Evolutionary conservation across 2,888 invertebrate genomes (phyloP).

Genomic region (Macrosiphum euphorbiae): DNA sequence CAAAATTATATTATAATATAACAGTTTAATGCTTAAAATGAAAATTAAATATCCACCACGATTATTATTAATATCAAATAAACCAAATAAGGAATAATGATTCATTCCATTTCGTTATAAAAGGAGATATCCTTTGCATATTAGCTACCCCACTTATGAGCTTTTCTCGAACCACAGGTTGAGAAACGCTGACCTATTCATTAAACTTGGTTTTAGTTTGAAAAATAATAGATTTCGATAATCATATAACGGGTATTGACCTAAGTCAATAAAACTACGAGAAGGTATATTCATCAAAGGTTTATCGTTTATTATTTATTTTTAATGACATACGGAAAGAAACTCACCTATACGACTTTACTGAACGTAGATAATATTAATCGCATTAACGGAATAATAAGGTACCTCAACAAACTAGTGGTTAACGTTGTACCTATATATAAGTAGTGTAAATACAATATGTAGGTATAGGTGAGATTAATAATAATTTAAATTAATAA

Average conservation of each 20-base stretch:
- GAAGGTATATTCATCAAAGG: not conserved
- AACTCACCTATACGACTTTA: constrained; percentile 12
- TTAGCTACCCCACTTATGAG: no score
- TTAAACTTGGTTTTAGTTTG: not conserved
- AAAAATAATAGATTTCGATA: not conserved
- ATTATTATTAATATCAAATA: no score
- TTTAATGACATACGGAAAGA: not conserved
- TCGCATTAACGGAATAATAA: not conserved
- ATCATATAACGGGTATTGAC: constrained; percentile 29
- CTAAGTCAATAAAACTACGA: constrained; percentile 47
- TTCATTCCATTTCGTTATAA: no score
- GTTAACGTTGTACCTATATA: constrained; percentile 18
- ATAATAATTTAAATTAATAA: constrained; percentile 39
- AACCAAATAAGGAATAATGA: no score
- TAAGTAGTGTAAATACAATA: not conserved
- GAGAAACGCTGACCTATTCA: not conserved
- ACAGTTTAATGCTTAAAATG: no score
- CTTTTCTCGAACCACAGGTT: no score
- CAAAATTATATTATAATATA: no score
- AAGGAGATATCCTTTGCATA: no score
- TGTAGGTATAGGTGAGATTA: not conserved
- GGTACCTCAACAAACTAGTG: constrained; percentile 32
- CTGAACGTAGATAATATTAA: not conserved
- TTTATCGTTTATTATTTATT: constrained; percentile 21
- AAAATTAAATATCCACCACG: no score